Percentiles rank a stretch among this genome's conserved stretches.
Conservation (phyloP, 1,140 invertebrate genomes). For the Saccostrea echinata region DNA sequence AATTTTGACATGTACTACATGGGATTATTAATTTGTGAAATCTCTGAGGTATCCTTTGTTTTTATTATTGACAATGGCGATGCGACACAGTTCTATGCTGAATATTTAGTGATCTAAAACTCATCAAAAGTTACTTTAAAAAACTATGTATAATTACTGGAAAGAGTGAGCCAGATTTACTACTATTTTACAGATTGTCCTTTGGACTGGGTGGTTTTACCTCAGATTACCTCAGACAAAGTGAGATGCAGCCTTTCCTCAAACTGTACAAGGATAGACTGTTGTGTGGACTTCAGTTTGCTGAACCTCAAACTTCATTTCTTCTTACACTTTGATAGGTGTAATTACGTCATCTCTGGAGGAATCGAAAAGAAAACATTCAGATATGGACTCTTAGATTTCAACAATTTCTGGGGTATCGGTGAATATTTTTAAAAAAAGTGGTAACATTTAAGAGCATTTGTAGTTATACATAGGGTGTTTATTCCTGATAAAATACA, state of each 20-base stretch:
- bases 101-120: too few species aligned
- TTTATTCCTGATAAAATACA: too few species aligned
- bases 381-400: neutral
- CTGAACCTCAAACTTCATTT: slow-evolving; percentile 30
- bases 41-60: too few species aligned
- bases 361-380: slow-evolving; percentile 30
- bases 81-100: too few species aligned
- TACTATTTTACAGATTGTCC: neutral
- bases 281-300: slow-evolving; percentile 6
- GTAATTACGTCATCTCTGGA: slow-evolving; percentile 36
- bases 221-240: neutral
- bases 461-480: too few species aligned
- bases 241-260: neutral
- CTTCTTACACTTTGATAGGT: slow-evolving; percentile 35
- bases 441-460: too few species aligned
- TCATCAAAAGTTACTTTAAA: too few species aligned
- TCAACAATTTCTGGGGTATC: neutral
- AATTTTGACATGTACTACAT: too few species aligned
- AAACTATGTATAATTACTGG: too few species aligned
- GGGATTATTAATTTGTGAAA: too few species aligned
- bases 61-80: too few species aligned
- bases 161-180: neutral
- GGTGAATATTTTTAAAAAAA: neutral
- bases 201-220: neutral
- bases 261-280: slow-evolving; percentile 12